These are phyloP conservation scores for Bujurquina vittata DNA, from an alignment of 2,113 vertebrate species.

Conservation along the genomic window DNA sequence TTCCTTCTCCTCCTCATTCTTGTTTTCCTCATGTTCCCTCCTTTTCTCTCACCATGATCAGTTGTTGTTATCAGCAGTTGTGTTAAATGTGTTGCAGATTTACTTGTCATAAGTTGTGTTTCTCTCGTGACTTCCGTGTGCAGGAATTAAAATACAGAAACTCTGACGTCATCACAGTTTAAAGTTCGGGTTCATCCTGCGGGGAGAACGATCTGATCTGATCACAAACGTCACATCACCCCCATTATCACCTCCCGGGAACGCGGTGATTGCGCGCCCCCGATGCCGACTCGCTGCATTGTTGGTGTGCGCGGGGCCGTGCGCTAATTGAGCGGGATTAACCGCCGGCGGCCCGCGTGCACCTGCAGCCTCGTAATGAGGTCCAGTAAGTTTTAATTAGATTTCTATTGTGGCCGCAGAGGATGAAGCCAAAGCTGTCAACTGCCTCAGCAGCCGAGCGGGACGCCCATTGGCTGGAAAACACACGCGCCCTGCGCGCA, in stretches of 20 bases:
- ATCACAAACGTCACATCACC: neutral
- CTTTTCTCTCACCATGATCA: neutral
- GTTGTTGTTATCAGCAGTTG: neutral
- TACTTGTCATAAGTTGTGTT: too few species aligned
- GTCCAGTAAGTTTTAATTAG: conserved; percentile 55
- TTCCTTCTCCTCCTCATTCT: neutral
- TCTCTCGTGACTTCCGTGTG: neutral
- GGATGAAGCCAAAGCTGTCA: conserved; percentile 37
- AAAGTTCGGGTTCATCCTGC: too few species aligned
- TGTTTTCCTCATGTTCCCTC: neutral
- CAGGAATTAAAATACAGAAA: too few species aligned
- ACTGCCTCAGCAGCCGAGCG: conserved; percentile 1
- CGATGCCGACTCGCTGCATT: conserved; percentile 46
- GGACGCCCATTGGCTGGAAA: conserved; percentile 10
- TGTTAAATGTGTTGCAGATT: neutral
- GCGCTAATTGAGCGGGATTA: conserved; percentile 67
- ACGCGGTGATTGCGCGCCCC: conserved; percentile 16
- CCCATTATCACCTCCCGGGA: neutral
- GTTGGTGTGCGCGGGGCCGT: conserved; percentile 67
- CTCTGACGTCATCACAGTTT: too few species aligned
- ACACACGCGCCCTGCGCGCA: neutral
- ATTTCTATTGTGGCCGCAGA: conserved; percentile 39
- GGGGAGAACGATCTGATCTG: neutral
- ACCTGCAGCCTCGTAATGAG: conserved; percentile 75
- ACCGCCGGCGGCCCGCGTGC: conserved; percentile 51